Base-by-base conservation (phyloP, 2,888 invertebrate species). In the Lacanobia oleracea region DNA sequence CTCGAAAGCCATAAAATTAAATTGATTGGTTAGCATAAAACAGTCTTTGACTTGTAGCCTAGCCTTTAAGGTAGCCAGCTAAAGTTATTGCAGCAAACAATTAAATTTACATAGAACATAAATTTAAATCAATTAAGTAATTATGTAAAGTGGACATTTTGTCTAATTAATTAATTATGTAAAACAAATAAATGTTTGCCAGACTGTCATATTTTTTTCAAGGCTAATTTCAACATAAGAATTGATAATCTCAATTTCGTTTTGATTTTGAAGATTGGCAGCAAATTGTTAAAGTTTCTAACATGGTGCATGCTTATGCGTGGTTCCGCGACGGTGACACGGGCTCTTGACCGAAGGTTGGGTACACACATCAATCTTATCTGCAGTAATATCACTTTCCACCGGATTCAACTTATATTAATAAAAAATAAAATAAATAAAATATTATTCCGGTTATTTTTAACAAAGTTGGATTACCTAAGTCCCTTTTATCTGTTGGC, bases 321-420 rank as follows among this genome's bases (percentile, higher is more conserved):
- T 65, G 75, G 75, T 68, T 76, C 69, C 79, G 57, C 64, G 77
- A 75, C 61, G 43, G 63, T 79, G 82, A 79, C 79, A 77, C 64
- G 33, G 85, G 77, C 72, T 70, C 69, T 72, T 84, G 78, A 69
- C 82, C 78, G 75, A 67, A 72, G 60, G 82, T 70, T 78, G 56
- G 43, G 16, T 23, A n/a, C 14, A 21, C 59, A 61, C 33, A 48
- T 18, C 21, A 69, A 43, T n/a, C 12, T 40, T 7, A 40, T 40
- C 4, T 59, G 3, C 82, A 82, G 82, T 68, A 82, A 61, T 72
- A 72, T 63, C 45, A 59, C 59, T 40, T 59, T 59, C n/a, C n/a
- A 1, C 21, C 40, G 14, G 21, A 59, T 56, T 53, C 23, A 53
- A 12, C 14, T 48, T 8, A 12, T 43, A 43, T n/a, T n/a, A n/a